Conservation (phyloP, 2,888 invertebrate species). For the Eudasyphora cyanicolor region DNA sequence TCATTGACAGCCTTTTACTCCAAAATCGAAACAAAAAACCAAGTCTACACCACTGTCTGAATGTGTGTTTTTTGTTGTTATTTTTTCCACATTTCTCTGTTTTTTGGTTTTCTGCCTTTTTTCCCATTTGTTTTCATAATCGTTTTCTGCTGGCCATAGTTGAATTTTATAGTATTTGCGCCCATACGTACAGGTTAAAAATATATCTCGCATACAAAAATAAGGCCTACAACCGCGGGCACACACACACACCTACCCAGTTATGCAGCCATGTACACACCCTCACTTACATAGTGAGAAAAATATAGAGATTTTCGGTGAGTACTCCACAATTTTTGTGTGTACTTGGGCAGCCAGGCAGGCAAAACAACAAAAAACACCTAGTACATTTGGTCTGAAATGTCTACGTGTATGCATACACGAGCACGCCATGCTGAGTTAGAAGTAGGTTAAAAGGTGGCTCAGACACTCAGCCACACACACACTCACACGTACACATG, state of each 20-base stretch:
- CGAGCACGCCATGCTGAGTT: slow-evolving; percentile 53
- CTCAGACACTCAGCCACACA: slow-evolving; percentile 8
- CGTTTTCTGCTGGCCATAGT: neutral
- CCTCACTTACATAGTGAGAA: neutral
- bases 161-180: too few species aligned
- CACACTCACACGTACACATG: neutral
- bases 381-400: neutral
- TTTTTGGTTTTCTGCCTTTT: neutral
- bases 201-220: neutral
- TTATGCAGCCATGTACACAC: neutral
- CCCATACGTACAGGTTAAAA: slow-evolving; percentile 1
- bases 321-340: neutral
- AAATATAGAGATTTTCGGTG: neutral
- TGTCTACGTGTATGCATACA: neutral
- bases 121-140: neutral
- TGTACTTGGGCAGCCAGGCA: neutral
- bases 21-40: too few species aligned
- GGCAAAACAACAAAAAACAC: neutral
- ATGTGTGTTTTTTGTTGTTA: too few species aligned
- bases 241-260: neutral
- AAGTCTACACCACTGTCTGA: too few species aligned
- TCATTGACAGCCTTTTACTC: too few species aligned
- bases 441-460: slow-evolving; percentile 64
- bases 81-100: too few species aligned
- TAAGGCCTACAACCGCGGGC: neutral